Evolutionary conservation across 2,797 vertebrate genomes (phyloP), one percentile per base, ranked within the genome.

Genomic region (Telmatherina bonti): DNA sequence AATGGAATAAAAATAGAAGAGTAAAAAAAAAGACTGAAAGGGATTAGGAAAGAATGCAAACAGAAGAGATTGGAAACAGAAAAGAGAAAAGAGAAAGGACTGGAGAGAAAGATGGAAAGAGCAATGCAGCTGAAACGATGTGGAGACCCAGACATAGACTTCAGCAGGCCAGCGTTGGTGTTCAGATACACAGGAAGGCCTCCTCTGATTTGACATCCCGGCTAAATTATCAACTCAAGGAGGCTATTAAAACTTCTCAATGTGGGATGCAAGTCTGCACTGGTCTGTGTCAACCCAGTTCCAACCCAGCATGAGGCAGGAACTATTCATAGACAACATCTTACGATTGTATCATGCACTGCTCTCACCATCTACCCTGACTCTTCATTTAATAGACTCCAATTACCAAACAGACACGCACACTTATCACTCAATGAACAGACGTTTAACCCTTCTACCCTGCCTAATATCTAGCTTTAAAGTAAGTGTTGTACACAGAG

Each of bases 391-490:
- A 87, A 83, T 76, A 79, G 56, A 61, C 70, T 74, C 62, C 64
- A 75, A 86, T 65, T 73, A 74, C 45, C 29, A 70, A 64, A 56
- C 66, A 70, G 24, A 74, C 26, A 13, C 62, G 83, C 76, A 81
- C 81, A 79, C 84, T 86, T 86, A 75, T 88, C 88, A 90, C 86
- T 82, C 77, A 85, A 89, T 90, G 89, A 90, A 90, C 62, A 76
- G 67, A 55, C 81, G 71, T 70, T 59, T 58, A 61, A n/a, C 49
- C 30, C 24, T 43, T 38, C 13, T 27, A 18, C 43, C 26, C 71
- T 36, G 70, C 74, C 67, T 85, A 85, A 87, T 84, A 76, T 82
- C 60, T 78, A 65, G 63, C 70, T 81, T 87, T 81, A 78, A 78
- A 80, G 68, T 78, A 82, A 85, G 66, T 70, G 76, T 51, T 80